Base-by-base conservation (phyloP, 2,888 invertebrate genomes). In the Patella depressa region DNA sequence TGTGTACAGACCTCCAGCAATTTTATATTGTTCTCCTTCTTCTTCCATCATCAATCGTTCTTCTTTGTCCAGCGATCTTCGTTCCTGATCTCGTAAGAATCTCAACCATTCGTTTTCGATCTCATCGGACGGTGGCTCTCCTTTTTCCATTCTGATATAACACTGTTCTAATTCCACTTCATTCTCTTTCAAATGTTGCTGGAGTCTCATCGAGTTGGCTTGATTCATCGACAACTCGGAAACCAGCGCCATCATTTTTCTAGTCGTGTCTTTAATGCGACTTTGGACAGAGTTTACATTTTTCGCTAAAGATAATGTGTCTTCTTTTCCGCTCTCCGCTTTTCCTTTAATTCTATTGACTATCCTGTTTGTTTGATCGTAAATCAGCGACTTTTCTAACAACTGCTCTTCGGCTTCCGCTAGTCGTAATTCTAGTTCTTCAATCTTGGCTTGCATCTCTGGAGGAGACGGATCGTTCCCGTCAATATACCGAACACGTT, bases 151-250 rank as follows among this genome's bases (percentile, higher is more conserved):
- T 19, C 89, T 82, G 76, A 89, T 85, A 82, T 91, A 91, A 79
- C 89, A 89, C 83, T 90, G 89, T 78, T 89, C 90, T 74, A 91
- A 81, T 73, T 89, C 88, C 2, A 85, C 85, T 79, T 91, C 90
- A 79, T 88, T 87, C 78, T 89, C 90, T 74, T 88, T 88, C 74
- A 89, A 83, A 45, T 84, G 80, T 76, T 91, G 90, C 82, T 91
- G 91, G 14, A 90, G 84, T 74, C 86, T 86, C 81, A 91, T 81
- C 15, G 90, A 88, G 65, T 87, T 86, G 0, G 91, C 91, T 82
- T 91, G 91, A 78, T 90, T 88, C 90, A 92, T 91, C 34, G 92
- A 91, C 75, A 92, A 85, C 81, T 92, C 92, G 0, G 91, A 90
- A 54, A 91, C 90, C 80, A 89, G 85, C 2, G 91, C 90, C 91